Evolutionary conservation across 2,113 vertebrate species (phyloP).

Genomic region (Romanogobio albipinnatus): DNA sequence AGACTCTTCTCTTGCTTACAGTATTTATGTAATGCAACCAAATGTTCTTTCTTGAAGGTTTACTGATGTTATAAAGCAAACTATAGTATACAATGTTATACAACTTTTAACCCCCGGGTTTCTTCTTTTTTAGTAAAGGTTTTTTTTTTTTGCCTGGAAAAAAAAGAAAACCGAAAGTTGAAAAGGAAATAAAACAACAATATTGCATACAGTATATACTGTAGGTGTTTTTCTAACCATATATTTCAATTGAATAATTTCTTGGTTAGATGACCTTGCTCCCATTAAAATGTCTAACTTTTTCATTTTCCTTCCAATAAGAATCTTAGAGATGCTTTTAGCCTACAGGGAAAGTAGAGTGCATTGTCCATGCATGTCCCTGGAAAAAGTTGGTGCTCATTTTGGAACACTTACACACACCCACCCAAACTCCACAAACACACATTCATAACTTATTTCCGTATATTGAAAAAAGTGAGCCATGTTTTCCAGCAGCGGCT

Average conservation of each 20-base stretch:
- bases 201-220: neutral
- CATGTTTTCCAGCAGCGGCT: constrained; percentile 48
- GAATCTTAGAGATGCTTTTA: constrained; percentile 51
- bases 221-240: neutral
- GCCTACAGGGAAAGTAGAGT: constrained; percentile 56
- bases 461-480: constrained; percentile 67
- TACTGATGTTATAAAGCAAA: constrained; percentile 10
- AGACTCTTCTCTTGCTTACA: constrained; percentile 70
- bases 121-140: neutral
- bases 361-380: constrained; percentile 65
- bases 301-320: constrained; percentile 22
- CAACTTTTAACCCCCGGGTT: neutral
- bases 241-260: neutral
- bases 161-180: neutral
- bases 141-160: constrained; percentile 20
- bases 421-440: constrained; percentile 44
- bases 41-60: constrained; percentile 52
- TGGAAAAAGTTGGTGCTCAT: constrained; percentile 68
- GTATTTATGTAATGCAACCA: constrained; percentile 64
- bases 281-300: neutral
- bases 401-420: constrained; percentile 59
- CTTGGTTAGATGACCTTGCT: neutral
- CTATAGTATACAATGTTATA: constrained; percentile 26
- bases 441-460: constrained; percentile 64
- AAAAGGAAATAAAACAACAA: too few species aligned